Base-by-base conservation (phyloP, 92 coral and sea anemone genomes). In the Paragorgia papillata region DNA sequence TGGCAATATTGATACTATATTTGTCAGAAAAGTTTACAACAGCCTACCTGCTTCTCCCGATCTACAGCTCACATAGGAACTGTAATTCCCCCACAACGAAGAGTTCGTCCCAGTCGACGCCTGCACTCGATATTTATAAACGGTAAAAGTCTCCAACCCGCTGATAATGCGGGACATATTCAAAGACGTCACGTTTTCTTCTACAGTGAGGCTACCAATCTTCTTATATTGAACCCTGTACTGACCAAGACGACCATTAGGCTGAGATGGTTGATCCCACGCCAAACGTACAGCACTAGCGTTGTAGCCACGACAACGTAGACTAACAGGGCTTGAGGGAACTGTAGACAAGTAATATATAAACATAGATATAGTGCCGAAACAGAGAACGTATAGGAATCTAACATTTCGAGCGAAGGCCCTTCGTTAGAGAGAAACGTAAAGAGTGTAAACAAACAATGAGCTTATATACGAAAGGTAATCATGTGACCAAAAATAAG, bases 21-120 rank as follows among this genome's bases (percentile, higher is more conserved):
- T n/a, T n/a, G n/a, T n/a, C n/a, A n/a, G n/a, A n/a, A n/a, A n/a
- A n/a, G n/a, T n/a, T n/a, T n/a, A n/a, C n/a, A n/a, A n/a, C n/a
- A n/a, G n/a, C 87, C 22, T 35, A 91, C 98, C 95, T 84, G 97
- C 78, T 76, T 94, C 89, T 0, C 73, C 82, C 1, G 98, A 87
- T 44, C 73, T 80, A 51, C 57, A 76, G 32, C 82, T 80, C 43
- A 74, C 84, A 46, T 58, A 37, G 3, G 84, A 46, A 1, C 97
- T 78, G 74, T 65, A 89, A 74, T 94, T 94, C 31, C 98, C 98
- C 98, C 98, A 94, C 58, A 57, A 48, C 66, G 51, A 35, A 49
- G 56, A 41, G 18, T 62, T 41, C 7, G 20, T 51, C 25, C 84
- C 86, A 30, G 95, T 94, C 34, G 97, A 90, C 20, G 95, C 95